Evolutionary conservation across 2,797 vertebrate genomes (phyloP).

Genomic region (Gambusia yucatana): DNA sequence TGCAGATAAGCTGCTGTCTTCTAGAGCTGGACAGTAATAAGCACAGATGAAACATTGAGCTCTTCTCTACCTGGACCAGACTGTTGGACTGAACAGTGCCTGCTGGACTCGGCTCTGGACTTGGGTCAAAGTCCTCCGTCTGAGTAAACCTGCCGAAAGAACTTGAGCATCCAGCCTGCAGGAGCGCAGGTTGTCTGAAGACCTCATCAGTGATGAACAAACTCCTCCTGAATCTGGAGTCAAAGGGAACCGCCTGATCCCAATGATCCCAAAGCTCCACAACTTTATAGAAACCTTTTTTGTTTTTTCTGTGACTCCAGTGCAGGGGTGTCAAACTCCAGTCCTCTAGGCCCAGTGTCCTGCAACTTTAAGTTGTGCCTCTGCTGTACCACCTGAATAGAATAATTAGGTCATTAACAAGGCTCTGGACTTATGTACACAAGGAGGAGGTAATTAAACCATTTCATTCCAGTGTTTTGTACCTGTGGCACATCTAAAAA

Average conservation of each 20-base stretch:
- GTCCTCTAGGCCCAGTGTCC: no score
- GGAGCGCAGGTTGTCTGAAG: not conserved
- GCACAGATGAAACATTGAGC: not conserved
- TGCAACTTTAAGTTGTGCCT: no score
- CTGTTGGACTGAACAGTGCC: not conserved
- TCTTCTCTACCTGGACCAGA: not conserved
- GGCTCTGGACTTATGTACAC: no score
- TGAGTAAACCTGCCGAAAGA: not conserved
- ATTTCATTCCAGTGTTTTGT: no score
- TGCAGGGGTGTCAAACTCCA: no score
- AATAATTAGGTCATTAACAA: no score
- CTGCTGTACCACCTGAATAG: no score
- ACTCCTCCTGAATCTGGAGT: not conserved
- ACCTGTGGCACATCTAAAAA: no score
- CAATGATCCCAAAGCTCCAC: slow-evolving; percentile 25
- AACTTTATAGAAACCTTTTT: not conserved
- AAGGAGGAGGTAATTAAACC: no score
- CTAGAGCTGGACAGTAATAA: not conserved
- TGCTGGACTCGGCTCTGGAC: not conserved
- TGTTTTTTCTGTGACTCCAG: slow-evolving; percentile 5
- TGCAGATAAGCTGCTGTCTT: slow-evolving; percentile 1
- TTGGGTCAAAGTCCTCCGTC: not conserved
- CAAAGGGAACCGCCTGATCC: slow-evolving; percentile 13
- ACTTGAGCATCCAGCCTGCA: not conserved
- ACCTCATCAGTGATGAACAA: not conserved